A percentile compares a stretch with the other conserved stretches of the same genome.
phyloP scores from a whole-genome alignment of 2,113 vertebrate genomes.

The Irena cyanogastra region DNA sequence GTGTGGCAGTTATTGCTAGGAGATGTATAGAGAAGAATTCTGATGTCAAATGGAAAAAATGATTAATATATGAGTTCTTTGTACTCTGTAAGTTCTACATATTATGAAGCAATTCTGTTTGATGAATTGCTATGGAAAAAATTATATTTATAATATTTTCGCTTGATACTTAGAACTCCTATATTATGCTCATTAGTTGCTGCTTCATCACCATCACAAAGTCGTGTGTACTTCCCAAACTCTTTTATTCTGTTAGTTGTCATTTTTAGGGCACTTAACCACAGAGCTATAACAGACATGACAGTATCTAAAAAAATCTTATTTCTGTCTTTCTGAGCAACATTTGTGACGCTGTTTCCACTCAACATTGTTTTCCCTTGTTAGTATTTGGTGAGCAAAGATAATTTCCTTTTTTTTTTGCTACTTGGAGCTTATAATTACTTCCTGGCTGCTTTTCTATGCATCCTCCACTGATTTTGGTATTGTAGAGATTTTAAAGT shows the following conservation, averaged over 20 bases:
- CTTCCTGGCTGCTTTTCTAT: neutral
- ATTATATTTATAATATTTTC: neutral
- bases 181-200: neutral
- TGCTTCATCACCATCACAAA: neutral
- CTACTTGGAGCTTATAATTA: neutral
- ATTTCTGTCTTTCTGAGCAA: neutral
- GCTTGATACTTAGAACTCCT: neutral
- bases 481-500: neutral
- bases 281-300: neutral
- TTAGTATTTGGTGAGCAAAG: neutral
- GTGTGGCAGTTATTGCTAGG: neutral
- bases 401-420: neutral
- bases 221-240: neutral
- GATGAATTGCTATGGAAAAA: neutral
- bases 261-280: neutral
- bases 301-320: neutral
- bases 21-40: slow-evolving; percentile 24
- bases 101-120: neutral
- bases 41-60: neutral
- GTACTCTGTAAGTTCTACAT: neutral
- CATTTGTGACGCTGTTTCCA: neutral
- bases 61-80: neutral
- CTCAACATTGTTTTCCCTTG: neutral
- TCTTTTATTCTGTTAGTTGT: neutral
- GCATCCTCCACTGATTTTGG: neutral